Evolutionary conservation across 2,113 vertebrate species (phyloP).

Genomic region (Todiramphus saurophagus): DNA sequence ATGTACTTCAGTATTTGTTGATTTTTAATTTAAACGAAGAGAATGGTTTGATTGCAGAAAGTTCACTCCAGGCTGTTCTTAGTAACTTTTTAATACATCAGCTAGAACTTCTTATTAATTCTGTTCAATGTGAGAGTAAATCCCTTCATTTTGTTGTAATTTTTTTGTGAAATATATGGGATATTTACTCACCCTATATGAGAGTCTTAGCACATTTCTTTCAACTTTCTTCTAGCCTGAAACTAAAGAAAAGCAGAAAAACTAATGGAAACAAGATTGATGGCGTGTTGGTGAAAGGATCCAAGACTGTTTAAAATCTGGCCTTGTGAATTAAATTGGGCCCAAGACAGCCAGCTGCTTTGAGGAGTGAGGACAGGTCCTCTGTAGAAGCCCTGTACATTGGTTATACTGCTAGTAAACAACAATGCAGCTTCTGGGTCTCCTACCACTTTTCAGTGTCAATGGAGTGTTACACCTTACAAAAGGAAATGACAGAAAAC

Average conservation of each 20-base stretch:
- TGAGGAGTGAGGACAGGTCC: not conserved
- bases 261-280: not conserved
- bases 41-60: not conserved
- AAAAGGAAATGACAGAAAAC: not conserved
- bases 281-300: not conserved
- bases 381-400: not conserved
- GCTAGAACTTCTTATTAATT: not conserved
- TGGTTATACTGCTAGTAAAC: not conserved
- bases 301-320: slow-evolving; percentile 15
- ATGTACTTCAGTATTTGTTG: not conserved
- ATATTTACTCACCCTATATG: not conserved
- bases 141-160: not conserved
- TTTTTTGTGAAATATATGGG: not conserved
- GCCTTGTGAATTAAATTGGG: slow-evolving; percentile 5
- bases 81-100: not conserved
- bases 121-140: not conserved
- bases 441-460: not conserved
- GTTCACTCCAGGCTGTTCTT: not conserved
- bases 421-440: not conserved
- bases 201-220: not conserved
- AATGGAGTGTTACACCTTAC: not conserved
- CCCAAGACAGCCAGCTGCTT: not conserved
- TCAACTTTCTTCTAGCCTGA: not conserved
- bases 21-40: slow-evolving; percentile 17
- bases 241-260: slow-evolving; percentile 27